Evolutionary conservation across 2,113 vertebrate genomes (phyloP), one percentile per base, ranked within the genome.

Genomic region (Ibidorhyncha struthersii): DNA sequence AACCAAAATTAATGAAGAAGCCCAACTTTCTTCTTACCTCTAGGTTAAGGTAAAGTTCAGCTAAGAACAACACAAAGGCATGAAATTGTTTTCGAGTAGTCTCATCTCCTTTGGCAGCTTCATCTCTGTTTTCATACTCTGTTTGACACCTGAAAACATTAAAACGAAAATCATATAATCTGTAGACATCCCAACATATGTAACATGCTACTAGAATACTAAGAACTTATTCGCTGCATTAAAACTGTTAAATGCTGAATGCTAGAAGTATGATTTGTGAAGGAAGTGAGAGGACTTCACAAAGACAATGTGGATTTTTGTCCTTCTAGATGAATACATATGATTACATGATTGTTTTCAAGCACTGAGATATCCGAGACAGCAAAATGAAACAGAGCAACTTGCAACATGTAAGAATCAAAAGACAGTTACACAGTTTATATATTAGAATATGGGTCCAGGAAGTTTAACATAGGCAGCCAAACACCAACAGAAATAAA

Each of bases 41-140:
- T 81, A 99, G 94, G 96, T 99, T 99, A 82, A 99, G 98, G 79
- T 99, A 99, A 69, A 99, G 99, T 92, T 99, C 99, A 93, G 99
- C 99, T 86, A 99, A 95, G 93, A 99, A 99, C 52, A 99, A 97
- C 59, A 99, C 99, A 97, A 99, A 99, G 3, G 99, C 99, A 97
- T 99, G 99, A 95, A 99, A 99, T 72, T 98, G 98, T 95, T 99
- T 99, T 94, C 98, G 98, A 67, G 98, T 98, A 26, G 94, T 97
- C 41, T 98, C 92, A 63, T 99, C 98, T 26, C 98, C 99, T 95
- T 96, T 97, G 34, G 99, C 98, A 27, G 99, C 99, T 85, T 96
- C 96, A 50, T 99, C 97, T 96, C 98, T 99, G 91, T 98, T 98
- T 79, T 98, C 97, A 96, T 96, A 99, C 77, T 99, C 99, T 30